Percentiles rank a stretch among this genome's conserved stretches.
Conservation (phyloP, 2,113 vertebrate species). For the Centropus unirufus region DNA sequence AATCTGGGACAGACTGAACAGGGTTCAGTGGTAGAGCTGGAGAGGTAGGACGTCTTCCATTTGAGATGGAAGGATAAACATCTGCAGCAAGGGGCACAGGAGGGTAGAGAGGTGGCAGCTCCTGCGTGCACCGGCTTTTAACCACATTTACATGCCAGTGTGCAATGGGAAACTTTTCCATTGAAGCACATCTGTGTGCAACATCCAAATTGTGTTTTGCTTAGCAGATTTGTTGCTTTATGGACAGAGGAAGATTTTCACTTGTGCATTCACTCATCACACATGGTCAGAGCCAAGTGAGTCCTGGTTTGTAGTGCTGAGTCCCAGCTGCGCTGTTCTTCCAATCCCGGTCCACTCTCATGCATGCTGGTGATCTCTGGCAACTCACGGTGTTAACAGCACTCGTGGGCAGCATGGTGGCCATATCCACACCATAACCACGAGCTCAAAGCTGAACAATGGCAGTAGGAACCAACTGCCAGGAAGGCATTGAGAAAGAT, state of each 20-base stretch:
- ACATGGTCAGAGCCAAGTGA: background rate
- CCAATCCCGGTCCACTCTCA: background rate
- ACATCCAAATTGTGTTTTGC: background rate
- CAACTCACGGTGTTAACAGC: accelerated
- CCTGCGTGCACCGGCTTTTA: background rate
- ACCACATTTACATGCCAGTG: background rate
- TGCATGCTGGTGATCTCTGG: accelerated
- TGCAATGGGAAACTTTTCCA: background rate
- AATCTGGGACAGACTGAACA: accelerated
- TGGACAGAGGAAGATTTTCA: background rate
- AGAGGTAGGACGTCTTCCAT: background rate
- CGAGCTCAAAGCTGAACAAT: background rate
- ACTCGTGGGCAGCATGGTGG: background rate
- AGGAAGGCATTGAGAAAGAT: background rate
- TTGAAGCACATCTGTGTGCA: accelerated
- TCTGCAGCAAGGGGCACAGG: background rate
- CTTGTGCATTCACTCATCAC: background rate
- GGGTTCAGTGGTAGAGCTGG: background rate
- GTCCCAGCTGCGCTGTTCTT: background rate
- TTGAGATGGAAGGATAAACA: background rate
- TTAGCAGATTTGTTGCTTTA: background rate
- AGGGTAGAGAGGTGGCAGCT: background rate
- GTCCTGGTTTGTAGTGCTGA: background rate
- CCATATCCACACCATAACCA: background rate
- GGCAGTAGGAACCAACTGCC: background rate